Percentiles rank a stretch among this genome's conserved stretches.
Conservation (phyloP, 1,140 invertebrate genomes). For the roundworm (Caenorhabditis elegans) region WBcel235 BX284604.4:10853501-10854000, state of each 20-base stretch:
- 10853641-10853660: constrained; percentile 68
- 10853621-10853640: constrained; percentile 58
- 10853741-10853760: too few relatives aligned
- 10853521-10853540: neutral
- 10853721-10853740: too few relatives aligned
- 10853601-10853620: neutral
- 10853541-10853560: constrained; percentile 19
- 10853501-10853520: constrained; percentile 10
- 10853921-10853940: constrained; percentile 59
- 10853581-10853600: too few relatives aligned
- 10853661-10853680: constrained; percentile 70
- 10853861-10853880: too few relatives aligned
- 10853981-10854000: constrained; percentile 39
- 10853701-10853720: constrained; percentile 67
- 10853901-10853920: constrained; percentile 68
- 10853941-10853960: neutral
- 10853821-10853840: constrained; percentile 69
- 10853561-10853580: neutral
- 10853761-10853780: constrained; percentile 67
- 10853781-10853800: constrained; percentile 71
- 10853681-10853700: constrained; percentile 68
- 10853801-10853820: constrained; percentile 71
- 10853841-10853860: constrained; percentile 67
- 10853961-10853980: neutral
- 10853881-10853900: constrained; percentile 67